Conservation (phyloP, 2,113 vertebrate species). For the Nettapus auritus region DNA sequence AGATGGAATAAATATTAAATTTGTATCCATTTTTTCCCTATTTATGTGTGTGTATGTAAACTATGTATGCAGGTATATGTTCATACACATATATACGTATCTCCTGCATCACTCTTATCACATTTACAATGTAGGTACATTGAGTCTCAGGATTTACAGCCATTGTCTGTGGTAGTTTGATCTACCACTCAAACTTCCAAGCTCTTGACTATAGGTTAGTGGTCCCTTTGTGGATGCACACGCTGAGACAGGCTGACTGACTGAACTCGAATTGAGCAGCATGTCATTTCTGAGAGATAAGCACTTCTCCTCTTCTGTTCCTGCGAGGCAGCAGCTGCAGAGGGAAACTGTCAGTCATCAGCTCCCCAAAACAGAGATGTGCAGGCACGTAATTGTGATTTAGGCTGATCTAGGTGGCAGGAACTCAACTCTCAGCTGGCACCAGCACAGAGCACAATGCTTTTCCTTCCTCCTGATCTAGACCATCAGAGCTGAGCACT, state of each 20-base stretch:
- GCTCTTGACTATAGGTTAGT: neutral
- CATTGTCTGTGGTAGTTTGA: neutral
- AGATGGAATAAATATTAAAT: neutral
- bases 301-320: neutral
- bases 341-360: neutral
- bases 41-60: neutral
- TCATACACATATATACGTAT: neutral
- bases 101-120: fast-evolving
- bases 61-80: neutral
- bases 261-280: neutral
- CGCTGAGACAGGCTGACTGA: fast-evolving
- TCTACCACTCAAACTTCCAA: neutral
- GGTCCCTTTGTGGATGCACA: neutral
- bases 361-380: fast-evolving
- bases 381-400: fast-evolving
- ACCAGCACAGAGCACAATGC: fast-evolving
- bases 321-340: neutral
- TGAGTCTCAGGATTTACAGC: neutral
- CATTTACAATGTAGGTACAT: neutral
- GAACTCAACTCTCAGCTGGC: neutral
- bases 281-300: neutral
- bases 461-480: neutral
- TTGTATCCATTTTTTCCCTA: neutral
- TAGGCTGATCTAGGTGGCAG: neutral
- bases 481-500: neutral